These are phyloP conservation scores for Cryptocheilus praepositus DNA, from an alignment of 2,888 invertebrate species.

Conservation along the genomic window DNA sequence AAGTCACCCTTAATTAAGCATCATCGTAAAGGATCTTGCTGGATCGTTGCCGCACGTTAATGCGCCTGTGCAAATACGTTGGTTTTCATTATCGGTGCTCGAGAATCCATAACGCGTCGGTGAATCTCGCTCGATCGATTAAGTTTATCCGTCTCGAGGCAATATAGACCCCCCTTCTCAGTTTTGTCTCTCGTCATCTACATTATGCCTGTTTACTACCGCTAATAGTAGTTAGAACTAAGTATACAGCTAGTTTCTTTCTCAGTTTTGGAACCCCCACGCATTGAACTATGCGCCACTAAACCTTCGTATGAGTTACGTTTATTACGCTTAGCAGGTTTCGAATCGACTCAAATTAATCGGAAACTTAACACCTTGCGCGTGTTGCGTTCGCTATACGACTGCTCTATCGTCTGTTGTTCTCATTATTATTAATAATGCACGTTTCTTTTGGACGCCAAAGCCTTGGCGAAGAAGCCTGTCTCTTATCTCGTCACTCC, in stretches of 20 bases:
- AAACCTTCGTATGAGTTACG: conserved; percentile 44
- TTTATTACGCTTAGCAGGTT: conserved; percentile 31
- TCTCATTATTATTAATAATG: conserved; percentile 57
- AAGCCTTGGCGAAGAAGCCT: conserved; percentile 44
- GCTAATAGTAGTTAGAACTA: conserved; percentile 55
- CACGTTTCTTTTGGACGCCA: conserved; percentile 57
- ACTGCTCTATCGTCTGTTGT: conserved; percentile 33
- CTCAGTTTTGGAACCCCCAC: conserved; percentile 44
- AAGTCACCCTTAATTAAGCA: conserved; percentile 56
- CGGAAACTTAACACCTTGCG: conserved; percentile 9
- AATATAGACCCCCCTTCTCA: conserved; percentile 30
- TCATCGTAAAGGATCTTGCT: conserved; percentile 40
- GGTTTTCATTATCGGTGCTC: conserved; percentile 13
- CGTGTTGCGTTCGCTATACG: conserved; percentile 28
- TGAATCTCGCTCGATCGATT: conserved; percentile 22
- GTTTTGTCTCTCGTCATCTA: conserved; percentile 41
- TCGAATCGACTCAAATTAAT: conserved; percentile 15
- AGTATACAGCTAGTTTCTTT: conserved; percentile 54
- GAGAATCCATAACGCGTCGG: conserved; percentile 19
- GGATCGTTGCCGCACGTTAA: conserved; percentile 24
- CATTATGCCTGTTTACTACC: conserved; percentile 47
- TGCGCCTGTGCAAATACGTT: conserved; percentile 22
- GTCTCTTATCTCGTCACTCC: conserved; percentile 22
- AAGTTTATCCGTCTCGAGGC: conserved; percentile 31
- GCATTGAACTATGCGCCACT: conserved; percentile 48